A percentile compares a stretch with the other conserved stretches of the same genome.
These are phyloP conservation scores for Acronicta leporina DNA, from an alignment of 2,888 invertebrate genomes.

Conservation along the genomic window DNA sequence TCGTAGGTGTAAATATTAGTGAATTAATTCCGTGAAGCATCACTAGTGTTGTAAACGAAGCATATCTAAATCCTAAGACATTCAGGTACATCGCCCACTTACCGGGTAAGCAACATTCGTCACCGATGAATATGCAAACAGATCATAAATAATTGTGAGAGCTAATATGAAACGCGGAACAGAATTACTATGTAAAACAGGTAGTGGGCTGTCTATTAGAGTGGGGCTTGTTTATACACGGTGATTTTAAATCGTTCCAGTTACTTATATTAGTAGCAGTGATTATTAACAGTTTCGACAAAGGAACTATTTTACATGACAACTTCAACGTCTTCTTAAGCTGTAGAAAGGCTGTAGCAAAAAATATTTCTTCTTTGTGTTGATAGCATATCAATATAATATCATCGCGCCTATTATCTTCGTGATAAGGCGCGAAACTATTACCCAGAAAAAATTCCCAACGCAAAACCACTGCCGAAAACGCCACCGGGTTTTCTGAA, in stretches of 20 bases:
- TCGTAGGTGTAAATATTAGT: background rate
- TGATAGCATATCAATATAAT: too few relatives aligned
- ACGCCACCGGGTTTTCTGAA: too few relatives aligned
- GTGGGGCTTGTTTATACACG: conserved; percentile 7
- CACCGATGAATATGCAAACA: conserved; percentile 70
- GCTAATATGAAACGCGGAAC: conserved; percentile 79
- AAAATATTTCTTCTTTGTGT: too few relatives aligned
- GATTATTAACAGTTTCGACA: background rate
- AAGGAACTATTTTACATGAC: too few relatives aligned
- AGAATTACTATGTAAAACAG: conserved; percentile 59
- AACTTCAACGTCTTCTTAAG: too few relatives aligned
- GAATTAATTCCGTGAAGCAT: background rate
- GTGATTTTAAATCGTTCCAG: background rate
- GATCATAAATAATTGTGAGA: conserved; percentile 73
- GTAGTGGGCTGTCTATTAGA: conserved; percentile 54
- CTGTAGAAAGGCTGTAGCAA: too few relatives aligned
- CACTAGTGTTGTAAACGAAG: background rate
- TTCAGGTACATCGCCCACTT: conserved; percentile 11
- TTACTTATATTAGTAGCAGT: background rate
- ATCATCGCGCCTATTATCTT: too few relatives aligned
- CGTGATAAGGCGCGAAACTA: too few relatives aligned
- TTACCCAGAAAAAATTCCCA: too few relatives aligned
- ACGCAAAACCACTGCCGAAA: too few relatives aligned
- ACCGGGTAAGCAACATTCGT: conserved; percentile 53
- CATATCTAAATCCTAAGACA: background rate